Percentiles rank a stretch among this genome's conserved stretches.
phyloP scores from a whole-genome alignment of 2,113 vertebrate species.

The Atlantisia rogersi region DNA sequence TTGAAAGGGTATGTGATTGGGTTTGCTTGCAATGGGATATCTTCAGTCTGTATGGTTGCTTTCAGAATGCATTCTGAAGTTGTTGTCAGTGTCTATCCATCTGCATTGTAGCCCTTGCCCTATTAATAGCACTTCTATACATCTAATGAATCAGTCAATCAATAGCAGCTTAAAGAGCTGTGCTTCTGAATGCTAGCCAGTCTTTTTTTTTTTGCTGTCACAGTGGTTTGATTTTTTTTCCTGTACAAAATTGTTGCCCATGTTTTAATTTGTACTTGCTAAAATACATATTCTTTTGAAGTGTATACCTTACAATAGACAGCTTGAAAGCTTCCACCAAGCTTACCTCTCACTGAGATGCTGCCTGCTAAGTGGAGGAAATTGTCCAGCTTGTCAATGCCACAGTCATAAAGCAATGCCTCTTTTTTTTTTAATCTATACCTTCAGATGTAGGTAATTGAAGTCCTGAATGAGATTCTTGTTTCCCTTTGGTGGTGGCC shows the following conservation, averaged over 20 bases:
- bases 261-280: conserved; percentile 12
- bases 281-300: not conserved
- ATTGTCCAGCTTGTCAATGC: not conserved
- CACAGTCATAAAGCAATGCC: not conserved
- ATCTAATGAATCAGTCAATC: conserved; percentile 24
- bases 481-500: not conserved
- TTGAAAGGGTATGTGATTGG: not conserved
- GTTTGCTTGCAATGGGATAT: not conserved
- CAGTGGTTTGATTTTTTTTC: not conserved
- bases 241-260: not conserved
- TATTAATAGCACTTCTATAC: not conserved
- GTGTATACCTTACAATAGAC: not conserved
- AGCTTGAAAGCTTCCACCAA: not conserved
- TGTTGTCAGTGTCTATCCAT: not conserved
- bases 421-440: not conserved
- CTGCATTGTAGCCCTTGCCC: not conserved
- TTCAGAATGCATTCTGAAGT: not conserved
- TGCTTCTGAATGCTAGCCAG: not conserved
- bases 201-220: not conserved
- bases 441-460: not conserved
- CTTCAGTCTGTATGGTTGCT: not conserved
- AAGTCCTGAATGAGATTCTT: not conserved
- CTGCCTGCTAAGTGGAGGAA: not conserved
- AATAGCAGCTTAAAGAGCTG: not conserved
- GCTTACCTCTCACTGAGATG: not conserved